Percentiles rank a stretch among this genome's conserved stretches.
Conservation (phyloP, 2,888 invertebrate species). For the Heliconius ismenius region DNA sequence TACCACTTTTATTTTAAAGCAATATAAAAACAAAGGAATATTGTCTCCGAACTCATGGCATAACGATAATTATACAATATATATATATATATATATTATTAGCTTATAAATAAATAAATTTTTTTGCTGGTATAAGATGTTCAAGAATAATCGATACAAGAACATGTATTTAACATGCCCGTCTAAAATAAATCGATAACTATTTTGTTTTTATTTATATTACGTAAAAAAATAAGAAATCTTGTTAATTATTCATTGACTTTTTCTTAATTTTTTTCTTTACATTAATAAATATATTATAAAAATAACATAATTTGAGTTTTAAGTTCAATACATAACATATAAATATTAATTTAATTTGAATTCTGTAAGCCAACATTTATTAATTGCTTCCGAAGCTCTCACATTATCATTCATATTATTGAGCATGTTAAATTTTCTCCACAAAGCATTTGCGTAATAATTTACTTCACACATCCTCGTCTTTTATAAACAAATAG, state of each 20-base stretch:
- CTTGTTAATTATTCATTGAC: background rate
- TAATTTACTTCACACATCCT: conserved; percentile 21
- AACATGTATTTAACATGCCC: conserved; percentile 1
- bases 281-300: background rate
- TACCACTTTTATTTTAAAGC: conserved; percentile 77
- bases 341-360: background rate
- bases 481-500: conserved; percentile 1
- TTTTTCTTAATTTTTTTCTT: background rate
- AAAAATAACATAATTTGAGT: conserved; percentile 1
- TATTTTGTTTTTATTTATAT: background rate
- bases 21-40: conserved; percentile 67
- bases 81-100: conserved; percentile 53
- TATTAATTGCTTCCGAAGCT: conserved; percentile 5
- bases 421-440: conserved; percentile 23
- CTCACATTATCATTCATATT: conserved; percentile 15
- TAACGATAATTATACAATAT: conserved; percentile 65
- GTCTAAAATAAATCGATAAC: conserved; percentile 12
- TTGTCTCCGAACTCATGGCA: conserved; percentile 75
- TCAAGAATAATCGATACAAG: conserved; percentile 13
- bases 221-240: background rate
- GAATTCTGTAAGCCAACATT: conserved; percentile 1
- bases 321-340: background rate
- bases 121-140: conserved; percentile 31
- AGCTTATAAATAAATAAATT: conserved; percentile 69
- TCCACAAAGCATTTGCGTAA: conserved; percentile 21